Percentiles rank a stretch among this genome's conserved stretches.
Evolutionary conservation across 2,888 invertebrate species (phyloP).

Genomic region (Ichneumon xanthorius): DNA sequence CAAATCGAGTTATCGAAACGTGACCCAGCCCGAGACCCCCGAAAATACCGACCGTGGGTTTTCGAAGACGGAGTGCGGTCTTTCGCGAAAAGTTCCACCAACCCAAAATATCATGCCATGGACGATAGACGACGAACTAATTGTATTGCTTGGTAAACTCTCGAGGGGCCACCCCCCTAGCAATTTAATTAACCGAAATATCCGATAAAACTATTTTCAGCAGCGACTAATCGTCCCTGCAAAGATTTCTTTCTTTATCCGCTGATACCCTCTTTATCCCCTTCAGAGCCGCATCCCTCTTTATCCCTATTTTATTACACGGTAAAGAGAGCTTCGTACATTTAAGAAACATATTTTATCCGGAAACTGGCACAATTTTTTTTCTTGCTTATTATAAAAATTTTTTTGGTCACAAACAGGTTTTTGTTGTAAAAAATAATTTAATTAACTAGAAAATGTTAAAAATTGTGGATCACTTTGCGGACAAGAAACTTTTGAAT

Average conservation of each 20-base stretch:
- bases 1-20: slow-evolving; percentile 68
- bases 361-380: no score
- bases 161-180: background rate
- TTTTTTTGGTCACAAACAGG: background rate
- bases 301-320: no score
- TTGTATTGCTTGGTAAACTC: background rate
- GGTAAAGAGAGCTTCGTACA: background rate
- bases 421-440: background rate
- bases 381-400: no score
- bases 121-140: slow-evolving; percentile 2
- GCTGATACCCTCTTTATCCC: no score
- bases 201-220: background rate
- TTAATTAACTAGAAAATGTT: background rate
- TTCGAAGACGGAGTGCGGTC: slow-evolving; percentile 4
- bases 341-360: background rate
- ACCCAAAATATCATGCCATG: background rate
- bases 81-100: slow-evolving; percentile 1
- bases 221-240: background rate
- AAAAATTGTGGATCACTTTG: background rate
- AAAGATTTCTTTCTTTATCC: background rate
- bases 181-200: background rate
- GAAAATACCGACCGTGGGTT: slow-evolving; percentile 6
- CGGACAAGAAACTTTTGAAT: background rate
- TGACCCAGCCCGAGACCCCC: slow-evolving; percentile 51
- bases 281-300: no score